Evolutionary conservation across 1,140 invertebrate species (phyloP).

Genomic region (Hylaeus anthracinus): DNA sequence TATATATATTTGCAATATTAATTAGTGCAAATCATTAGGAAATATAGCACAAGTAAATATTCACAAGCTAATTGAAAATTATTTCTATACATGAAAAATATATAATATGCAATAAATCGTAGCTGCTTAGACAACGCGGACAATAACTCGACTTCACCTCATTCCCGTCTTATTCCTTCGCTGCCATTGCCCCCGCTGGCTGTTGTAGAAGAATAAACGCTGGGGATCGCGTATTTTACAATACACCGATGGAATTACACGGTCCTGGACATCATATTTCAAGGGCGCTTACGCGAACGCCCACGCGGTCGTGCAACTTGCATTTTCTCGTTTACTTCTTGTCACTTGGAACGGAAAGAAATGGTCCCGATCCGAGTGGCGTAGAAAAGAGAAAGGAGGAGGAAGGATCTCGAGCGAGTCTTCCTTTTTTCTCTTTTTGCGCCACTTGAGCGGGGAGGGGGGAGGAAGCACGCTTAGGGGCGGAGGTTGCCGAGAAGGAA

Average conservation of each 20-base stretch:
- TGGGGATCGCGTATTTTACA: background rate
- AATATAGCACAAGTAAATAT: too few relatives aligned
- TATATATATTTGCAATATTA: too few relatives aligned
- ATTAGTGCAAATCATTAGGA: too few relatives aligned
- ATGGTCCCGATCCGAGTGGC: background rate
- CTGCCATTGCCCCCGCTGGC: too few relatives aligned
- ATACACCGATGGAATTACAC: conserved; percentile 13
- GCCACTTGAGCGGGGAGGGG: background rate
- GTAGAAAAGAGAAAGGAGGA: background rate
- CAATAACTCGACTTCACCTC: too few relatives aligned
- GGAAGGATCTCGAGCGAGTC: conserved; percentile 12
- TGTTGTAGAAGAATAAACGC: too few relatives aligned
- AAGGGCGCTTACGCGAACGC: background rate
- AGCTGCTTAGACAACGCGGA: too few relatives aligned
- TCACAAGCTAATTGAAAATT: too few relatives aligned
- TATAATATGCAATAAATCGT: too few relatives aligned
- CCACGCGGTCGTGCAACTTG: background rate
- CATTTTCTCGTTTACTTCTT: conserved; percentile 47
- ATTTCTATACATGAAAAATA: too few relatives aligned
- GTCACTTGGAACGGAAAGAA: conserved; percentile 10
- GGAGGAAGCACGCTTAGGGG: background rate
- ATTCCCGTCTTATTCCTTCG: too few relatives aligned
- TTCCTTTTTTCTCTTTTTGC: background rate
- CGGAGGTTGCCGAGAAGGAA: conserved; percentile 18
- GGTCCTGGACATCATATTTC: conserved; percentile 9